Evolutionary conservation across 2,797 vertebrate species (phyloP), one percentile per base, ranked within the genome.

Genomic region (Scyliorhinus canicula): DNA sequence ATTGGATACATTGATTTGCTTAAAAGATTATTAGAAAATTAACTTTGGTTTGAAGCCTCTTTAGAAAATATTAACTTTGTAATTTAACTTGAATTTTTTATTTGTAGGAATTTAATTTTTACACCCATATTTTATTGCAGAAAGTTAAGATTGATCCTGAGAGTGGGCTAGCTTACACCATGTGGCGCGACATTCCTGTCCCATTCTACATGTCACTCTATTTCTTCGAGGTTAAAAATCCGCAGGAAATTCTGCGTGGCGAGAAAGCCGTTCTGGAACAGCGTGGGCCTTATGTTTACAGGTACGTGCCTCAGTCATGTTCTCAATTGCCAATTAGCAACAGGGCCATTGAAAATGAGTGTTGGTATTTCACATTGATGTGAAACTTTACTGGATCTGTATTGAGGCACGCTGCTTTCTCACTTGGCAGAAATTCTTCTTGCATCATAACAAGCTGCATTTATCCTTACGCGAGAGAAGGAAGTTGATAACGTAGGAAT

Each of bases 221-320:
- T 26, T 93, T 71, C 67, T 93, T 93, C 50, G 93, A 93, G 47
- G 67, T 93, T 74, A 93, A 93, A 71, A 93, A 93, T 71, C 93
- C 93, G 0, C 44, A 52, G 28, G 93, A 93, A 71, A 31, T 93
- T 71, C 93, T 93, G 28, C 12, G 3, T n/a, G 93, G 93, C 0
- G 93, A 93, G 28, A 93, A 71, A 52, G 44, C 93, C 19, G 93
- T 71, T 93, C 14, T 93, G 26, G 47, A 4, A 1, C 67, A 93
- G 67, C 93, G 93, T 7, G 93, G 93, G 47, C 93, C 93, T 93
- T 93, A 93, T 71, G 67, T 93, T 93, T 93, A 93, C 67, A 69
- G 93, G 93, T 93, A 52, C 0, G 93, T 93, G 14, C 5, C 65
- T 35, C 60, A 91, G 24, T 91, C 31, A 26, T 77, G 11, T 55